Percentiles rank a stretch among this genome's conserved stretches.
Conservation (phyloP, 2,113 vertebrate species). For the Calyptomena viridis region DNA sequence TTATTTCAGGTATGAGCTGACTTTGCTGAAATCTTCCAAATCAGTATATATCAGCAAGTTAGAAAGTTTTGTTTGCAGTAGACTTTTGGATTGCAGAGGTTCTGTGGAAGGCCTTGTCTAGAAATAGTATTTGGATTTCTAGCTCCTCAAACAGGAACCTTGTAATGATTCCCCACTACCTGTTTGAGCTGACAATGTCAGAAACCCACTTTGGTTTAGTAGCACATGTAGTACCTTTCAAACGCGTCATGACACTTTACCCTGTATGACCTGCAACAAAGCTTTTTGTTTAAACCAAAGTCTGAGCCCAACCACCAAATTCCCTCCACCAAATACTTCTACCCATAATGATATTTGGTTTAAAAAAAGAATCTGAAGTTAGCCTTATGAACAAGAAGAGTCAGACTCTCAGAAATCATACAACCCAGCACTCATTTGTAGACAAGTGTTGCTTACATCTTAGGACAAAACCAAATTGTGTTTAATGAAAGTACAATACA, state of each 20-base stretch:
- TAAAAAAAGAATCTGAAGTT: neutral
- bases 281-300: neutral
- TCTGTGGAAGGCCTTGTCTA: neutral
- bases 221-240: neutral
- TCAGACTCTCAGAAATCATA: neutral
- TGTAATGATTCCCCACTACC: neutral
- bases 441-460: neutral
- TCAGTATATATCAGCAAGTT: neutral
- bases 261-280: neutral
- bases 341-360: neutral
- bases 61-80: neutral
- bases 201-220: neutral
- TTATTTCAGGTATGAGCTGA: neutral
- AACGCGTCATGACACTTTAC: neutral
- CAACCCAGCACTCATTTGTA: neutral
- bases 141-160: neutral
- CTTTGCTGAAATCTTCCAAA: neutral
- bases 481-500: conserved; percentile 67
- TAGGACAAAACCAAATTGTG: conserved; percentile 22
- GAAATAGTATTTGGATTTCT: neutral
- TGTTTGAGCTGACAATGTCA: neutral
- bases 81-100: neutral
- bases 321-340: neutral
- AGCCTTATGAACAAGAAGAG: neutral
- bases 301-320: neutral